Base-by-base conservation (phyloP, 1,140 invertebrate genomes). In the Bicyclus anynana region DNA sequence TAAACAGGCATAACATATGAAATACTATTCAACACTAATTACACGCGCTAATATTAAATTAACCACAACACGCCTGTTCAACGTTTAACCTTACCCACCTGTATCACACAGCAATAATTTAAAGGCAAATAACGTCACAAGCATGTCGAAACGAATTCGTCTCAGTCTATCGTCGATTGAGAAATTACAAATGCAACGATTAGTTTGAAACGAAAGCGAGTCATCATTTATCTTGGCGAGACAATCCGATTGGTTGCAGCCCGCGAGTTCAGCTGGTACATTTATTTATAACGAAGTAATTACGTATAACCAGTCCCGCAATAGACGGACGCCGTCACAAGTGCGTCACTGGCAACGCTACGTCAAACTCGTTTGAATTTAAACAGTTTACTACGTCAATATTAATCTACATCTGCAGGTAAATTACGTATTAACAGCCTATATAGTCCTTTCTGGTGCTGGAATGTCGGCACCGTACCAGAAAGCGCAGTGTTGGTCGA, bases 121-220 rank as follows among this genome's bases (percentile, higher is more conserved):
- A 62, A 55, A 60, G 57, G 51, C 71, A 73, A 74, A 71, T 70
- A 67, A 63, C 59, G 59, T 69, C 63, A 69, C 50, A 44, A 53
- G 57, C 69, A 55, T 66, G 69, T 68, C 73, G 44, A 62, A 79
- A 72, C 59, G 53, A 67, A 80, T 84, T 77, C 63, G 73, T 70
- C 69, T 67, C 69, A 69, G 69, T 69, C 72, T 47, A 58, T 65
- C 59, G 33, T 53, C 63, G 63, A 78, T 78, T 74, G 77, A 78
- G 76, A 82, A 80, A 78, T 83, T 74, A 84, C 68, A 71, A 81
- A 76, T 73, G 73, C 55, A 70, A 74, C 70, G 67, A 82, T 84
- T 82, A 80, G 72, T 84, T 77, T 77, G 57, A 68, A 77, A 63
- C 55, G 70, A 74, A 80, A 78, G 65, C 72, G 54, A 59, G 46